Evolutionary conservation across 2,888 invertebrate species (phyloP).

Genomic region (Tachina fera): DNA sequence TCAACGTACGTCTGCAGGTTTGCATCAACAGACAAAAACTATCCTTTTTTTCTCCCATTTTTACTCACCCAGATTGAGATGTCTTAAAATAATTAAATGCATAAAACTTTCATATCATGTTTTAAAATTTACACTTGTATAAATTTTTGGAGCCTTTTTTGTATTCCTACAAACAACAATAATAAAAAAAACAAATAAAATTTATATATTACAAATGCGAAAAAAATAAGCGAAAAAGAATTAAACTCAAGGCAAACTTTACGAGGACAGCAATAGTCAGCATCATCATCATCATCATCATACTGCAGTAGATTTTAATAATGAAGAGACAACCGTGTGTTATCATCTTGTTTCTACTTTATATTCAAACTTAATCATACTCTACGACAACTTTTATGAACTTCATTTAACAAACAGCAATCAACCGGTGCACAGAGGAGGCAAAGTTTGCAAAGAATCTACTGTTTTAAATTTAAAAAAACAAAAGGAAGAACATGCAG

Average conservation of each 20-base stretch:
- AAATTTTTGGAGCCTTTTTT: conserved; percentile 46
- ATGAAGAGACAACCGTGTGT: conserved; percentile 58
- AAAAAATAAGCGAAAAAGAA: conserved; percentile 30
- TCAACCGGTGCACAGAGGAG: conserved; percentile 7
- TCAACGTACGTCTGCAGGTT: neutral
- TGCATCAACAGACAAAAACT: conserved; percentile 32
- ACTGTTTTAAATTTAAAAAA: conserved; percentile 13
- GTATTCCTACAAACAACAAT: conserved; percentile 20
- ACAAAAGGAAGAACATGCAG: neutral
- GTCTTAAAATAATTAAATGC: conserved; percentile 58
- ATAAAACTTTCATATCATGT: conserved; percentile 55
- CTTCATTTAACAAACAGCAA: neutral
- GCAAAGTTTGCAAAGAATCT: conserved; percentile 4
- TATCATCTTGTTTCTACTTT: conserved; percentile 19
- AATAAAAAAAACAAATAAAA: conserved; percentile 18
- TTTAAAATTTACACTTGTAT: conserved; percentile 58
- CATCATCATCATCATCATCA: conserved; percentile 42
- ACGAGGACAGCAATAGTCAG: conserved; percentile 53
- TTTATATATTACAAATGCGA: conserved; percentile 25
- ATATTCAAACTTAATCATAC: conserved; percentile 25
- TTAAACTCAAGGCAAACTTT: conserved; percentile 60
- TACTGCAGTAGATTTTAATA: conserved; percentile 70
- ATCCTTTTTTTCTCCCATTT: conserved; percentile 23
- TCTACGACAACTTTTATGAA: neutral
- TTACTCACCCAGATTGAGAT: conserved; percentile 31